Percentiles rank a stretch among this genome's conserved stretches.
phyloP scores from a whole-genome alignment of 2,797 vertebrate genomes.

The Notamacropus eugenii region DNA sequence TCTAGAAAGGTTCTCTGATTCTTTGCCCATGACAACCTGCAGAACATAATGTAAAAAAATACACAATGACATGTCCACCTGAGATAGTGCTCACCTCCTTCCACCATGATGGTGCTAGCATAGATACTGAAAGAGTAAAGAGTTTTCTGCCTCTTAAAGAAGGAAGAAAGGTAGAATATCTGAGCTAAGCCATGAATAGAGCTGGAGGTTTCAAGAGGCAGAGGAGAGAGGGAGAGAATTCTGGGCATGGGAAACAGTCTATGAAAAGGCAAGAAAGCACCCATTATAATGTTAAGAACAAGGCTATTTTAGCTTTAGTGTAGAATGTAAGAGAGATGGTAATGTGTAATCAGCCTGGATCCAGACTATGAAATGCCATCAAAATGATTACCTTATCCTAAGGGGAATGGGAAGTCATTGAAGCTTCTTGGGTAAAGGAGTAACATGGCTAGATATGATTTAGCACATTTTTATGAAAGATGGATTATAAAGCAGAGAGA shows the following conservation, averaged over 20 bases:
- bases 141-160: neutral
- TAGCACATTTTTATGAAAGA: neutral
- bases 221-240: neutral
- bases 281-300: neutral
- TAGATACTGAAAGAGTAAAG: neutral
- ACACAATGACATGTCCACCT: neutral
- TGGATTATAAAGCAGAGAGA: too few relatives aligned
- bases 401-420: neutral
- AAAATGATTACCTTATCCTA: neutral
- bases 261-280: neutral
- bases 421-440: neutral
- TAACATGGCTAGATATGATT: neutral
- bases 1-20: neutral
- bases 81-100: neutral
- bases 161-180: neutral
- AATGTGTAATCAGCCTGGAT: neutral
- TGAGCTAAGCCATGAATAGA: neutral
- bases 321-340: too few relatives aligned
- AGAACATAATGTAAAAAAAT: neutral
- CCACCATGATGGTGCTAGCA: neutral
- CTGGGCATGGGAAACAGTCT: neutral
- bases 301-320: neutral
- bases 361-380: neutral
- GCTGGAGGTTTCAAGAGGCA: neutral
- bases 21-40: neutral